Evolutionary conservation across 2,888 invertebrate genomes (phyloP), one percentile per base, ranked within the genome.

Genomic region (Drosophila mercatorum): DNA sequence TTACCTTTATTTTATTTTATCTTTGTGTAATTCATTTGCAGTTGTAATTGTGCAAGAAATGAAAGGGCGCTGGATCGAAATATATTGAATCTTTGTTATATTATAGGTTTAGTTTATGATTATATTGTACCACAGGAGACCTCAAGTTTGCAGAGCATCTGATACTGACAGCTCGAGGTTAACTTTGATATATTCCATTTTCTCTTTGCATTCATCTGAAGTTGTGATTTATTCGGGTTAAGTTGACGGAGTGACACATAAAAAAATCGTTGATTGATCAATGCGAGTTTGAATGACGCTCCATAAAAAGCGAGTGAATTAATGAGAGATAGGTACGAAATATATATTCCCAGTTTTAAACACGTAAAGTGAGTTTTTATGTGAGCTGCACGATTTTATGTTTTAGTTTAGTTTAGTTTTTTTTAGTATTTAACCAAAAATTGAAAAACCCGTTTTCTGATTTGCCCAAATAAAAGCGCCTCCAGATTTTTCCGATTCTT

Each of bases 381-480:
- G 36, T 28, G n/a, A 2, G 5, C 26, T 36, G 38, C 46, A 46
- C 22, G 31, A 40, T 34, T 41, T 60, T 22, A 36, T 40, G 26
- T 56, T 49, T 49, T 41, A 22, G 22, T 22, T 22, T 22, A 22
- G 22, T 22, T 22, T 17, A 17, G 17, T 47, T 60, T 51, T 55
- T 67, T 68, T 55, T 67, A 64, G 49, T 34, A 60, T 41, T 53
- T n/a, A 59, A 14, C 12, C 26, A 58, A 69, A 64, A 46, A 14
- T 7, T 11, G 10, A 4, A 5, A 59, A 75, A 75, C 76, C 59
- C 49, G 76, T 76, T 76, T 75, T 75, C 11, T 11, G 5, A 5
- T 38, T 47, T 28, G 8, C 47, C 34, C 4, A 60, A 5, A 36
- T 36, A 49, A 49, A 51, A 34, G 26, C 11, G 26, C 11, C 17